phyloP scores from a whole-genome alignment of 2,113 vertebrate genomes.

The Semnornis frantzii region DNA sequence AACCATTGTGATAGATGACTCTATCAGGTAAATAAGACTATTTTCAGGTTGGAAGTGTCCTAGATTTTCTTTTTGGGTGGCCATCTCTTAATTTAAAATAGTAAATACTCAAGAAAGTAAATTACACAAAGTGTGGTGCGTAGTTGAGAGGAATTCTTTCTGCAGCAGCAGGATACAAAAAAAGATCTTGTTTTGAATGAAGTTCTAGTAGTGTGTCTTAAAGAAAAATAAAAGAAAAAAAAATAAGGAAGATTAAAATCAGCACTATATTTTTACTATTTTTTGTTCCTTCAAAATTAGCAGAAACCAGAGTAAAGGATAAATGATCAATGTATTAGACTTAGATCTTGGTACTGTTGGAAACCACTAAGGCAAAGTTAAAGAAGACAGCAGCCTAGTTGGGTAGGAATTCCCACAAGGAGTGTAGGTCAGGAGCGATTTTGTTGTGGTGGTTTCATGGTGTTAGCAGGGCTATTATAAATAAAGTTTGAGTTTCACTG shows the following conservation, averaged over 20 bases:
- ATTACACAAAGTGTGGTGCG: fast-evolving
- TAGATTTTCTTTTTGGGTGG: not conserved
- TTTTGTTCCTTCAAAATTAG: not conserved
- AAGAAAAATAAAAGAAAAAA: not conserved
- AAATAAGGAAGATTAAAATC: not conserved
- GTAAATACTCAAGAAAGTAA: not conserved
- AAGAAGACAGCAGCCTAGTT: not conserved
- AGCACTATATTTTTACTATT: not conserved
- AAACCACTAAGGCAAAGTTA: not conserved
- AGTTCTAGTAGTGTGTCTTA: not conserved
- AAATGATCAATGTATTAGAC: not conserved
- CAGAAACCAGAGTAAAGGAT: not conserved
- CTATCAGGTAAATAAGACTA: not conserved
- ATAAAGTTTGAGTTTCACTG: not conserved
- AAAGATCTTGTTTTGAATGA: not conserved
- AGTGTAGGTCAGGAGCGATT: not conserved
- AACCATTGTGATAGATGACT: not conserved
- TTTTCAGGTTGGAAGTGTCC: not conserved
- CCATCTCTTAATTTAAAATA: not conserved
- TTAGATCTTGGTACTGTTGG: not conserved
- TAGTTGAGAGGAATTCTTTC: not conserved
- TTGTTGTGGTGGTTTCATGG: not conserved
- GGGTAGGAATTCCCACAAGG: not conserved
- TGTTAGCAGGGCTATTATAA: not conserved
- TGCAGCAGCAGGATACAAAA: not conserved